Percentiles rank a stretch among this genome's conserved stretches.
Conservation (phyloP, 2,888 invertebrate species). For the Conomelus anceps region DNA sequence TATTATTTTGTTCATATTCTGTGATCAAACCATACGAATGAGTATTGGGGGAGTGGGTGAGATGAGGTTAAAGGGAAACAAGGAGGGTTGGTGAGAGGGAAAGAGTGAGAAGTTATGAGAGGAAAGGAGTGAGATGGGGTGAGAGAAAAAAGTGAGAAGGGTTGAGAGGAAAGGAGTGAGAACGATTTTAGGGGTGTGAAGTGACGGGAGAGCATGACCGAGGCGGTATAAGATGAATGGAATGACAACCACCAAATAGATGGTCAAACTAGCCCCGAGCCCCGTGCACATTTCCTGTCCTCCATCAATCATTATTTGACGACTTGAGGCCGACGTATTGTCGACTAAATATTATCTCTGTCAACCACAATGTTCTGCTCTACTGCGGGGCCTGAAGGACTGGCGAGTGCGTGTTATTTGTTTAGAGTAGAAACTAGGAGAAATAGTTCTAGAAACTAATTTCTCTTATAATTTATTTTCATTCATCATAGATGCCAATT, state of each 20-base stretch:
- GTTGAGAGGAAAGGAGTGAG: too few species aligned
- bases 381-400: not conserved
- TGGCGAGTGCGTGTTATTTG: not conserved
- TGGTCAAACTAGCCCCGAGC: not conserved
- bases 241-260: not conserved
- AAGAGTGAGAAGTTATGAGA: too few species aligned
- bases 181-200: not conserved
- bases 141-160: not conserved
- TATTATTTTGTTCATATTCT: too few species aligned
- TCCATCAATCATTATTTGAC: not conserved
- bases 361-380: not conserved
- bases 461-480: too few species aligned
- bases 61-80: too few species aligned
- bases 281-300: not conserved
- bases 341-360: not conserved
- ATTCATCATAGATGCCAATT: too few species aligned
- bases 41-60: too few species aligned
- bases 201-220: not conserved
- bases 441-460: too few species aligned
- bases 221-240: not conserved
- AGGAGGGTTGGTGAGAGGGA: too few species aligned
- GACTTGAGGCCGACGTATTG: not conserved
- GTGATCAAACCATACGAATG: too few species aligned
- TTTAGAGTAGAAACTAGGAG: not conserved
- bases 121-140: not conserved